phyloP scores from a whole-genome alignment of 2,797 vertebrate species.

The Austrolebias charrua region DNA sequence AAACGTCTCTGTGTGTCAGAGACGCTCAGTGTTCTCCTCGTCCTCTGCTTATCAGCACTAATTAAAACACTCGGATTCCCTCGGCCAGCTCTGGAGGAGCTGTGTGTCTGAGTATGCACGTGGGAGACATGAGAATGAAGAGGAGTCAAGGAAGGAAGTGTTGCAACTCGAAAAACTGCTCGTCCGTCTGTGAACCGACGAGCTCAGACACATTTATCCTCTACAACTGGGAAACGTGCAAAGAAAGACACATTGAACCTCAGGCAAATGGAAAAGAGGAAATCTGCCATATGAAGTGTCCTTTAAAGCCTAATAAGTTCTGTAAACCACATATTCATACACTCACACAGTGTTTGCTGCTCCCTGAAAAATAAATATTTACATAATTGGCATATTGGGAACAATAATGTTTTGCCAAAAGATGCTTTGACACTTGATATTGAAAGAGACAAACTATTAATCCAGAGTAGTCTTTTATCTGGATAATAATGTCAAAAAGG shows the following conservation, averaged over 20 bases:
- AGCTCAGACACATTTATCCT: conserved; percentile 42
- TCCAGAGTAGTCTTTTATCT: too few relatives aligned
- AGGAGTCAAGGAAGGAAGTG: conserved; percentile 69
- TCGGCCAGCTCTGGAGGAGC: conserved; percentile 63
- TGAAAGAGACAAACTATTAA: too few relatives aligned
- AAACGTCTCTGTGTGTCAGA: conserved; percentile 63
- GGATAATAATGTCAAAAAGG: too few relatives aligned
- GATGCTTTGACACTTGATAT: too few relatives aligned
- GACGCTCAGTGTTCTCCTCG: conserved; percentile 74
- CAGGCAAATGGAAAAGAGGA: too few relatives aligned
- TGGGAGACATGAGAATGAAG: conserved; percentile 67
- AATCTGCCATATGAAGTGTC: too few relatives aligned
- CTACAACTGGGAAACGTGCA: conserved; percentile 7
- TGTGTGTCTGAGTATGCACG: conserved; percentile 61
- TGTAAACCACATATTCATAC: too few relatives aligned
- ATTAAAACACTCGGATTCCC: conserved; percentile 85
- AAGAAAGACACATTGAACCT: neutral
- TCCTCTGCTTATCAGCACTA: conserved; percentile 78
- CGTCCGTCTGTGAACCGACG: conserved; percentile 76
- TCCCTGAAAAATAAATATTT: too few relatives aligned
- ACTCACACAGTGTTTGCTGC: too few relatives aligned
- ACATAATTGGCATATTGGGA: too few relatives aligned
- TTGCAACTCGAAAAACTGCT: conserved; percentile 70
- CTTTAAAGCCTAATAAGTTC: too few relatives aligned
- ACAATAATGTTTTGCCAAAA: too few relatives aligned